Conservation (phyloP, 1,140 invertebrate species). For the Lepidurus packardi region DNA sequence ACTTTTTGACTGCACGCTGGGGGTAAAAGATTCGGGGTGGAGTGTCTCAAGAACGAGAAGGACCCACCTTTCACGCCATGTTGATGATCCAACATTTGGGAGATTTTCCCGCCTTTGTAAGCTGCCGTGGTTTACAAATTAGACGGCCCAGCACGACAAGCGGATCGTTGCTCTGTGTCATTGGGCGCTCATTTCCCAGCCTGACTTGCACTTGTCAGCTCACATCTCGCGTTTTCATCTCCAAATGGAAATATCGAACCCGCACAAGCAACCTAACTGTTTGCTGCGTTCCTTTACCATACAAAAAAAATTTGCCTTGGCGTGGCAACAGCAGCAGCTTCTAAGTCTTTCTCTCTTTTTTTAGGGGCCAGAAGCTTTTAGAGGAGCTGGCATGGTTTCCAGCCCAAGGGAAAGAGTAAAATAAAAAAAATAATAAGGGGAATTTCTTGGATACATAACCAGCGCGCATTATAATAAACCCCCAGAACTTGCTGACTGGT, state of each 20-base stretch:
- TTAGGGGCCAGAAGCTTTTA: not conserved
- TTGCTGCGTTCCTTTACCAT: not conserved
- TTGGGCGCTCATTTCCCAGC: conserved; percentile 17
- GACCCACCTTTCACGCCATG: not conserved
- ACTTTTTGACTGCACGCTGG: no score
- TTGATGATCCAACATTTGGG: not conserved
- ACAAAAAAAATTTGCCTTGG: not conserved
- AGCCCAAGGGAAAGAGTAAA: not conserved
- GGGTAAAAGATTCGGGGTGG: not conserved
- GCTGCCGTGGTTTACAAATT: conserved; percentile 18
- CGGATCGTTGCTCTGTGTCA: conserved; percentile 17
- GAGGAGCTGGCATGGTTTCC: no score
- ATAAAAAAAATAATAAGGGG: not conserved
- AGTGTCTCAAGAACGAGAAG: not conserved
- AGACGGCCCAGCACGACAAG: conserved; percentile 17
- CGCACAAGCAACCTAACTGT: not conserved
- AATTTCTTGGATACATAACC: not conserved
- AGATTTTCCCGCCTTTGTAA: conserved; percentile 6
- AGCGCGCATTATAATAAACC: conserved; percentile 11
- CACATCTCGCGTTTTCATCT: not conserved
- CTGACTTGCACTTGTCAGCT: conserved; percentile 21
- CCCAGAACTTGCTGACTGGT: conserved; percentile 7
- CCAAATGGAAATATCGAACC: conserved; percentile 10
- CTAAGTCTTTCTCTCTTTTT: not conserved
- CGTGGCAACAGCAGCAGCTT: conserved; percentile 1